Evolutionary conservation across 1,140 invertebrate genomes (phyloP).

Genomic region (Plutomurus gul): DNA sequence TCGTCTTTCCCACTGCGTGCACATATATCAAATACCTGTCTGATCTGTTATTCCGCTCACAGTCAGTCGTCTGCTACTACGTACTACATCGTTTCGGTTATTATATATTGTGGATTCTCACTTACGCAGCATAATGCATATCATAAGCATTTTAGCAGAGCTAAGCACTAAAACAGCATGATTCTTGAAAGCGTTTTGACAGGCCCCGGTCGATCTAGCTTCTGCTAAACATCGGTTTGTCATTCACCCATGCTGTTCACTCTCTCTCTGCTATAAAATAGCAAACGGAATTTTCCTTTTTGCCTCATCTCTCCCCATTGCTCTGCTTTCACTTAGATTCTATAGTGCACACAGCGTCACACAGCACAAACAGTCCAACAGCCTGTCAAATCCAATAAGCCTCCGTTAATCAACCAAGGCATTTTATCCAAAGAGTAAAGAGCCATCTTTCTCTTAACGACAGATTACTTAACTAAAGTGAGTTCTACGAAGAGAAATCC

Average conservation of each 20-base stretch:
- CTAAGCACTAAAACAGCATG: conserved; percentile 3
- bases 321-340: not conserved
- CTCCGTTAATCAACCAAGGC: no score
- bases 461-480: no score
- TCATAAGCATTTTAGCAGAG: not conserved
- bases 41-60: no score
- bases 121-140: conserved; percentile 29
- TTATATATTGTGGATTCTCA: not conserved
- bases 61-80: not conserved
- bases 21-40: no score
- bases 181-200: conserved; percentile 4
- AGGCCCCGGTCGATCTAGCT: not conserved
- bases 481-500: no score
- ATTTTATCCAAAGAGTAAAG: no score
- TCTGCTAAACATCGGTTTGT: conserved; percentile 1
- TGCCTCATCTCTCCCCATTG: not conserved
- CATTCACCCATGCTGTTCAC: not conserved
- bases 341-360: not conserved
- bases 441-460: no score
- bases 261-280: not conserved
- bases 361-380: no score
- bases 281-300: not conserved
- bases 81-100: not conserved
- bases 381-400: no score
- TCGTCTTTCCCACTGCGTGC: no score